phyloP scores from a whole-genome alignment of 2,888 invertebrate species.

The Omphaloscelis lunosa region DNA sequence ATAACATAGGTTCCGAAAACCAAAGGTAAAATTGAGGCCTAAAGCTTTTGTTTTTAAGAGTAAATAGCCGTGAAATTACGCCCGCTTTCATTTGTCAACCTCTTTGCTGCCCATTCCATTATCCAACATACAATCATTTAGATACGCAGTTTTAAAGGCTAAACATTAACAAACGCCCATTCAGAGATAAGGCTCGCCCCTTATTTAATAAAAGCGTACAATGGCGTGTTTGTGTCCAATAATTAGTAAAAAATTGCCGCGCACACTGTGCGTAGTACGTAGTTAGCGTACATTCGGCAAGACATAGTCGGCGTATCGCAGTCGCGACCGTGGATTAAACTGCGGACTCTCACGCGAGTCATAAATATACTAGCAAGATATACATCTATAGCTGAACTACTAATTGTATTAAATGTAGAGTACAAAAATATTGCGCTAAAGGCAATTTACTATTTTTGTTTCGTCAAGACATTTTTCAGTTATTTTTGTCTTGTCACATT shows the following conservation, averaged over 20 bases:
- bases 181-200: constrained; percentile 50
- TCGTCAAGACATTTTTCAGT: background rate
- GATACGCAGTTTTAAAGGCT: constrained; percentile 35
- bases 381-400: constrained; percentile 37
- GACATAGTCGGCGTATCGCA: constrained; percentile 50
- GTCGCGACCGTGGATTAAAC: constrained; percentile 38
- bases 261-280: constrained; percentile 41
- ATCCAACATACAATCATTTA: constrained; percentile 28
- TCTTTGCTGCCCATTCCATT: constrained; percentile 1
- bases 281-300: constrained; percentile 39
- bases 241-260: constrained; percentile 62
- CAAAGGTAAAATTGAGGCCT: background rate
- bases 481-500: background rate
- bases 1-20: background rate
- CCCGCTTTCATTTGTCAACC: background rate
- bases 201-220: constrained; percentile 66
- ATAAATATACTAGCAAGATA: constrained; percentile 61
- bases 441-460: background rate
- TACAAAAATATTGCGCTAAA: constrained; percentile 27
- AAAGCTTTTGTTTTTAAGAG: background rate
- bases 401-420: constrained; percentile 50
- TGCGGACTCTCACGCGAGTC: constrained; percentile 59
- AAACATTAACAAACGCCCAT: constrained; percentile 38
- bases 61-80: constrained; percentile 13
- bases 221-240: constrained; percentile 65